Conservation (phyloP, 2,113 vertebrate species). For the Leptobrachium ailaonicum region DNA sequence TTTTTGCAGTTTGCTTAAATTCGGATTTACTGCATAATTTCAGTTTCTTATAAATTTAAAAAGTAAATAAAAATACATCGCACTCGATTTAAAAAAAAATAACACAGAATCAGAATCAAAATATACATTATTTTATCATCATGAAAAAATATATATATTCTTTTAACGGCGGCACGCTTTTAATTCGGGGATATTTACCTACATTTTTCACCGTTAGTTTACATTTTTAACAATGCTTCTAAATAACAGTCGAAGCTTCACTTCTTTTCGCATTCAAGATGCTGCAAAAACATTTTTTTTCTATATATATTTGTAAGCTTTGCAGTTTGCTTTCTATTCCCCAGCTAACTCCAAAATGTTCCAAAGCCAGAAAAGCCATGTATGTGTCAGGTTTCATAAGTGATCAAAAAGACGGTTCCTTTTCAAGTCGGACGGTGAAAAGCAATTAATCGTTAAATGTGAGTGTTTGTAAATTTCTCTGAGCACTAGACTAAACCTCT, state of each 20-base stretch:
- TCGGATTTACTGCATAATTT: too few species aligned
- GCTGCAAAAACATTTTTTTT: slow-evolving; percentile 14
- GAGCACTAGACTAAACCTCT: slow-evolving; percentile 32
- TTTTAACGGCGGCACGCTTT: neutral
- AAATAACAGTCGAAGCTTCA: neutral
- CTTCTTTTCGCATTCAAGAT: neutral
- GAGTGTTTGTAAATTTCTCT: slow-evolving; percentile 42
- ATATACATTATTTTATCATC: too few species aligned
- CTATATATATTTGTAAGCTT: neutral
- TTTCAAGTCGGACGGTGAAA: slow-evolving; percentile 47
- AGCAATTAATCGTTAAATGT: slow-evolving; percentile 47
- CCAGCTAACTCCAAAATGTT: slow-evolving; percentile 13
- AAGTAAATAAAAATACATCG: too few species aligned
- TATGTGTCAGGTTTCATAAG: slow-evolving; percentile 43
- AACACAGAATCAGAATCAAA: too few species aligned
- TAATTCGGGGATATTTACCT: neutral
- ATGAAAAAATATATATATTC: too few species aligned
- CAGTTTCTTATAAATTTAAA: too few species aligned
- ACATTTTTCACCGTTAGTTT: neutral
- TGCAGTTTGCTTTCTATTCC: slow-evolving; percentile 26
- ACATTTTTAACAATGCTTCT: neutral
- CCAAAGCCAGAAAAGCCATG: slow-evolving; percentile 15
- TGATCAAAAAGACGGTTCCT: slow-evolving; percentile 45
- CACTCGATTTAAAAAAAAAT: too few species aligned
- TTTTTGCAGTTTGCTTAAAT: too few species aligned